Base-by-base conservation (phyloP, 1,140 invertebrate species). In the Rhynchophorus ferrugineus region DNA sequence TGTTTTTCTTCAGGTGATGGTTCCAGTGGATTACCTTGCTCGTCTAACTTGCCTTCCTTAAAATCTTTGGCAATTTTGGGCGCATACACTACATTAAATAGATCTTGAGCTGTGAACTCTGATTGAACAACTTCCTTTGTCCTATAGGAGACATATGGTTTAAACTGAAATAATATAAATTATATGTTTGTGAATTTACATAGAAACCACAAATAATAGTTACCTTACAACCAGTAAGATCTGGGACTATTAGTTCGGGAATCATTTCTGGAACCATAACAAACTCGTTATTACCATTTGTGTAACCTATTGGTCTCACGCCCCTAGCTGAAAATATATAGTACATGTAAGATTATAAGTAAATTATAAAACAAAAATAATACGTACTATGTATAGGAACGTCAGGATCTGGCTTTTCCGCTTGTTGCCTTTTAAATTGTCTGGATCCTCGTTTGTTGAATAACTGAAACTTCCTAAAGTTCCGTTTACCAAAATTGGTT, bases 111-210 rank as follows among this genome's bases (percentile, higher is more conserved):
- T 11, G 89, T 92, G 59, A 93, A 91, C 69, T 87, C 80, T 6
- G 80, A 77, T 67, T 92, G 85, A 9, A 73, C 65, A 2, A 94
- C 76, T 45, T 91, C 82, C 7, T 77, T 71, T 0, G 80, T 78
- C 70, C 78, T 79, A 61, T 96, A 97, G 0, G 90, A 91, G 0
- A 97, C 94, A 66, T 98, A 98, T 0, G 95, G 91, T 70, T 94
- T 95, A 18, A 98, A 72, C 72, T 82, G 68, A 42, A 79, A 82
- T 55, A 56, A 53, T 39, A 7, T 33, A 44, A 44, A 3, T 29
- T 36, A n/a, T 3, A 20, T 14, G n/a, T 17, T 19, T 20, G 16
- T 37, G 20, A n/a, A 38, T 6, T 38, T 38, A 9, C 5, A 9
- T 6, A 38, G 6, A 38, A 6, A 38, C 16, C 14, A 11, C 14